Percentiles rank a stretch among this genome's conserved stretches.
Evolutionary conservation across 2,797 vertebrate species (phyloP).

Genomic region (Sebastes steindachneri): DNA sequence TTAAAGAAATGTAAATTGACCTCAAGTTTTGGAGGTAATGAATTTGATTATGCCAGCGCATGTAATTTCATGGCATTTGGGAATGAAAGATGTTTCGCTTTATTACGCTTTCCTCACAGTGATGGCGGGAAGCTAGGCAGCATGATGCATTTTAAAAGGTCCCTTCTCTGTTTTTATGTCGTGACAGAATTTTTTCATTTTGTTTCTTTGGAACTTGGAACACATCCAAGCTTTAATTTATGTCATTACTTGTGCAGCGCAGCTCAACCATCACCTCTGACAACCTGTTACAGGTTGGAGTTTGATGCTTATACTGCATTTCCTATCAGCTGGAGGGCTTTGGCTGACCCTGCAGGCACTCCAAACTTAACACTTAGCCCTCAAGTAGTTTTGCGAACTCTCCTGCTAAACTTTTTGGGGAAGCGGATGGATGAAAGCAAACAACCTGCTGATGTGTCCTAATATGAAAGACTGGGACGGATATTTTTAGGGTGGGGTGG

Average conservation of each 20-base stretch:
- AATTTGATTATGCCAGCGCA: slow-evolving; percentile 65
- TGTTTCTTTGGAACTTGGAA: neutral
- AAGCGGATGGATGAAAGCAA: slow-evolving; percentile 55
- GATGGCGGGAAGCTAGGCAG: slow-evolving; percentile 33
- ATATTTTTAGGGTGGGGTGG: slow-evolving; percentile 59
- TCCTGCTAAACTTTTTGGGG: slow-evolving; percentile 23
- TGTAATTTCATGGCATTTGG: slow-evolving; percentile 73
- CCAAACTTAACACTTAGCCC: slow-evolving; percentile 8
- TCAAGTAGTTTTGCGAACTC: slow-evolving; percentile 16
- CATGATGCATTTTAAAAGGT: slow-evolving; percentile 46
- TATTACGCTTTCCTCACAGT: slow-evolving; percentile 33
- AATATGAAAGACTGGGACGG: slow-evolving; percentile 40
- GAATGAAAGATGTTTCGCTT: slow-evolving; percentile 59
- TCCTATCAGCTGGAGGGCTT: neutral
- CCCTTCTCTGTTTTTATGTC: slow-evolving; percentile 12
- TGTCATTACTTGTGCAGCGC: neutral
- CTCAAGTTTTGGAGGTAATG: slow-evolving; percentile 68
- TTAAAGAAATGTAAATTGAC: slow-evolving; percentile 77
- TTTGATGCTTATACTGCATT: slow-evolving; percentile 3
- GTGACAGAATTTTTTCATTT: neutral
- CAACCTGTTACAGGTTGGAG: slow-evolving; percentile 2
- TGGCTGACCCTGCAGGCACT: neutral
- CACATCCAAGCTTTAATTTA: neutral
- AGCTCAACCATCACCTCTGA: slow-evolving; percentile 3
- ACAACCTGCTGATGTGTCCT: slow-evolving; percentile 62